Conservation (phyloP, 1,140 invertebrate species). For the Leptinotarsa texana region DNA sequence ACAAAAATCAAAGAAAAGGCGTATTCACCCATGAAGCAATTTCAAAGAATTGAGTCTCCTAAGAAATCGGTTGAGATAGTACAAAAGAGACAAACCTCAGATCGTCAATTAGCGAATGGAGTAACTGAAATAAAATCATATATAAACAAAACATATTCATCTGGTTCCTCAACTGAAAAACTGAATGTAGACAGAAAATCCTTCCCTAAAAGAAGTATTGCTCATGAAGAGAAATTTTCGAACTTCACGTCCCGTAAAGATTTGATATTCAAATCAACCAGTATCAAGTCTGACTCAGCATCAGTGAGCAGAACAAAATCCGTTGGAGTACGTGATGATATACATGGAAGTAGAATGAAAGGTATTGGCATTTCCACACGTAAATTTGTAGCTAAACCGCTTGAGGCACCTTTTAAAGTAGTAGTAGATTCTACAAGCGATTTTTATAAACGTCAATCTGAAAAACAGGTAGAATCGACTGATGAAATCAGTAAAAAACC, state of each 20-base stretch:
- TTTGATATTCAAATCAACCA: not conserved
- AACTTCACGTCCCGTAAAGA: not conserved
- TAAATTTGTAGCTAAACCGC: not conserved
- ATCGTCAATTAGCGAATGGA: not conserved
- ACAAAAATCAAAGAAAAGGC: too few species aligned
- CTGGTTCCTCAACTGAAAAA: not conserved
- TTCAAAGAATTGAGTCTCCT: not conserved
- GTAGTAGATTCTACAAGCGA: not conserved
- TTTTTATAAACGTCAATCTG: not conserved
- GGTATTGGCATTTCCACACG: not conserved
- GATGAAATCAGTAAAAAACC: not conserved
- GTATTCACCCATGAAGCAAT: too few species aligned
- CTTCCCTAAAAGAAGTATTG: not conserved
- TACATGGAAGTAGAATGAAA: not conserved
- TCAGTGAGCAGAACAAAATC: not conserved
- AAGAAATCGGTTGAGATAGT: not conserved
- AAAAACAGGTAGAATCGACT: not conserved
- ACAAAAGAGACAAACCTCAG: not conserved
- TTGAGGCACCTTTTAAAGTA: constrained; percentile 6
- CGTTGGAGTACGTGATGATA: not conserved
- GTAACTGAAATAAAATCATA: not conserved
- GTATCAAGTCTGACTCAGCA: not conserved
- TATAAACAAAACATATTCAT: not conserved
- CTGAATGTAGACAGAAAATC: too few species aligned
- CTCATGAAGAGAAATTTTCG: not conserved